These are phyloP conservation scores for Nomada flava DNA, from an alignment of 2,888 invertebrate species.

Conservation along the genomic window DNA sequence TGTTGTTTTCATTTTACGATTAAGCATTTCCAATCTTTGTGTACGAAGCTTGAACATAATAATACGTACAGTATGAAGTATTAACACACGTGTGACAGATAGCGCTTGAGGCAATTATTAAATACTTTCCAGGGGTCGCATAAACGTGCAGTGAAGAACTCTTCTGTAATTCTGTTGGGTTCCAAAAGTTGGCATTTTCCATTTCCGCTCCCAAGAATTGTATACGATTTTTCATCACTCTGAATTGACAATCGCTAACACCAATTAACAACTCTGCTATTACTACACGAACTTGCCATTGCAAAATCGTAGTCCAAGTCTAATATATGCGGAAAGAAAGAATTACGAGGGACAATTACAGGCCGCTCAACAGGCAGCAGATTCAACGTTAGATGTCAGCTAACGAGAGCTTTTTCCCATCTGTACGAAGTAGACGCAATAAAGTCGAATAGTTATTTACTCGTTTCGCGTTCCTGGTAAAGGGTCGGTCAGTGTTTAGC, in stretches of 20 bases:
- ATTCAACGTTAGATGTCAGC: background rate
- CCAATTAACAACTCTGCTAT: background rate
- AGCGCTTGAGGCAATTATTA: too few relatives aligned
- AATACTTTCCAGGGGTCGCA: too few relatives aligned
- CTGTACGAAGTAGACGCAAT: conserved; percentile 4
- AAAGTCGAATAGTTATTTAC: background rate
- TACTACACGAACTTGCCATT: background rate
- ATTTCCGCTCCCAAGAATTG: too few relatives aligned
- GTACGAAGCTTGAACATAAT: background rate
- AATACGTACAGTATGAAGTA: too few relatives aligned
- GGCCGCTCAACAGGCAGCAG: background rate
- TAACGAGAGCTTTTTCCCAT: conserved; percentile 7
- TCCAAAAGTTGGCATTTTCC: too few relatives aligned
- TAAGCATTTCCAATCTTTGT: background rate
- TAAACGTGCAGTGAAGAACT: too few relatives aligned
- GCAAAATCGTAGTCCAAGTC: background rate
- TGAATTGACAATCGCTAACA: too few relatives aligned
- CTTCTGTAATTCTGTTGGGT: too few relatives aligned
- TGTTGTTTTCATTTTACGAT: background rate
- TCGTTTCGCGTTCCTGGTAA: background rate
- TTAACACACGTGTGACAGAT: too few relatives aligned
- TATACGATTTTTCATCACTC: too few relatives aligned
- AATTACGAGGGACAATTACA: background rate
- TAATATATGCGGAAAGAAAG: background rate
- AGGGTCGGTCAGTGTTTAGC: background rate